Conservation (phyloP, 2,888 invertebrate species). For the Pegoplata infirma region DNA sequence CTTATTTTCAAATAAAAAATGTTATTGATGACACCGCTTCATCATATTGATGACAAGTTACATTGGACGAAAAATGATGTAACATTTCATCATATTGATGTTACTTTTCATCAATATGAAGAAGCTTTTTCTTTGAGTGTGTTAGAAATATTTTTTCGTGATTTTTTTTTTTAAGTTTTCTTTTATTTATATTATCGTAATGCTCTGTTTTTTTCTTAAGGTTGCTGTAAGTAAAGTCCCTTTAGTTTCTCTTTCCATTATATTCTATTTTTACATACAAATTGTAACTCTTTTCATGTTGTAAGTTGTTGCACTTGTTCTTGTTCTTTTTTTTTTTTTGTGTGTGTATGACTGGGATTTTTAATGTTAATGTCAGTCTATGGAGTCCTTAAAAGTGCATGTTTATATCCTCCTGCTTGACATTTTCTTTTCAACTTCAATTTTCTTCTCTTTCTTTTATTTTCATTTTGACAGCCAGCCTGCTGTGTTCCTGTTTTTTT, state of each 20-base stretch:
- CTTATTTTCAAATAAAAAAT: too few species aligned
- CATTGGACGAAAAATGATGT: too few species aligned
- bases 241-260: too few species aligned
- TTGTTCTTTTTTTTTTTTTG: background rate
- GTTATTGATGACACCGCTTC: too few species aligned
- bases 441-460: constrained; percentile 17
- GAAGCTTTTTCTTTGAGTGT: background rate
- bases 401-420: constrained; percentile 24
- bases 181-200: background rate
- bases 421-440: constrained; percentile 7
- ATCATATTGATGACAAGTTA: too few species aligned
- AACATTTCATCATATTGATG: background rate
- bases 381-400: constrained; percentile 28
- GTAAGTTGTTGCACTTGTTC: background rate
- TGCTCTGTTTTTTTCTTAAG: background rate
- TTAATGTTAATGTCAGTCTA: constrained; percentile 38
- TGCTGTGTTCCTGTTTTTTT: too few species aligned
- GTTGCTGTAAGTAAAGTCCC: background rate
- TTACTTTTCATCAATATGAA: background rate
- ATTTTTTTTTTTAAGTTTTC: background rate
- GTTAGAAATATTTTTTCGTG: background rate
- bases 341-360: constrained; percentile 9
- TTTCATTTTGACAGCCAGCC: constrained; percentile 24
- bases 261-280: too few species aligned
- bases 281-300: background rate